Evolutionary conservation across 2,797 vertebrate genomes (phyloP).

Genomic region (Psittacula derbiana): DNA sequence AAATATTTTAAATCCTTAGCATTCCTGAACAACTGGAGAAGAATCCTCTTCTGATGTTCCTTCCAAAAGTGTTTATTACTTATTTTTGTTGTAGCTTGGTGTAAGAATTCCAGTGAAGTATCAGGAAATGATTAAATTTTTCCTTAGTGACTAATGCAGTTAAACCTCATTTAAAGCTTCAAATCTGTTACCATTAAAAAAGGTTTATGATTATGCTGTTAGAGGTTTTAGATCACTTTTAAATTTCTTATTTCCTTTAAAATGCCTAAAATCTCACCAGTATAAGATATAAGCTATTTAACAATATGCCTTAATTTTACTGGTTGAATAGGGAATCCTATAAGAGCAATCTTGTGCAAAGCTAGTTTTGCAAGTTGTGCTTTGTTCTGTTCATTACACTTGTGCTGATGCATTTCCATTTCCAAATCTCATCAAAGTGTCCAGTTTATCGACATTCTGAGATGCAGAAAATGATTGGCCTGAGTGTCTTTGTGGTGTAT

Average conservation of each 20-base stretch:
- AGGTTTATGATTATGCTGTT: background rate
- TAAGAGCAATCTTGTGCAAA: background rate
- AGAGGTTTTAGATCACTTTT: background rate
- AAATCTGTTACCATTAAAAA: background rate
- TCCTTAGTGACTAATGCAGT: background rate
- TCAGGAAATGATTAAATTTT: conserved; percentile 16
- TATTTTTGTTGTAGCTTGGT: background rate
- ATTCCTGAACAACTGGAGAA: background rate
- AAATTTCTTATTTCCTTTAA: background rate
- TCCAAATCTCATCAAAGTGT: background rate
- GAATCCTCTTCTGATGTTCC: background rate
- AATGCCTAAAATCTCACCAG: background rate
- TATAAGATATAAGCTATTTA: background rate
- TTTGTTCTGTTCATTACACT: background rate
- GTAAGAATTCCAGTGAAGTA: background rate
- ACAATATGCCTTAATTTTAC: background rate
- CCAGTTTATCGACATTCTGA: background rate
- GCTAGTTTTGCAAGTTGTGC: background rate
- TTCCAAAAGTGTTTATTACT: background rate
- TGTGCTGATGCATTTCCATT: background rate
- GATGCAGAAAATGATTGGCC: background rate
- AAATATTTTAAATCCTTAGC: background rate
- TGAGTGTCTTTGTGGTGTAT: background rate
- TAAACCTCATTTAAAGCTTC: background rate
- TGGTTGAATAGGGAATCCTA: background rate